Conservation (phyloP, 2,113 vertebrate genomes). For the Rhea pennata region DNA sequence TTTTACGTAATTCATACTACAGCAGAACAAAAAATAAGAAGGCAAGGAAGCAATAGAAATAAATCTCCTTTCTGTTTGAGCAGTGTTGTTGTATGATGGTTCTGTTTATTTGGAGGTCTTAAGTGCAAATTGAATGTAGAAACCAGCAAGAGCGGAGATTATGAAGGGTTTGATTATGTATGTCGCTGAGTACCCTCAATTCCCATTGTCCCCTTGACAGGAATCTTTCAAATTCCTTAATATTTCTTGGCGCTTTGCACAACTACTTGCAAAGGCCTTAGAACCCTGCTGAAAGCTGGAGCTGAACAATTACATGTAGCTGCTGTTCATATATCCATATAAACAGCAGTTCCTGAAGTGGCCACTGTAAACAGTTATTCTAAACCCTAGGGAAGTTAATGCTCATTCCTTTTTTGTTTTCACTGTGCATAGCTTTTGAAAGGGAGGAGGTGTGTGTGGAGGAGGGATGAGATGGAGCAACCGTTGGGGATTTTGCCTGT, state of each 20-base stretch:
- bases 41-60: neutral
- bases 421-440: neutral
- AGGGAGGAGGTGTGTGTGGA: neutral
- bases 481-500: neutral
- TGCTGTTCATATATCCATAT: neutral
- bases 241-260: neutral
- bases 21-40: neutral
- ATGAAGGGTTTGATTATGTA: neutral
- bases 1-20: neutral
- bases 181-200: neutral
- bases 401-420: neutral
- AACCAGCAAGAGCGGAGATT: neutral
- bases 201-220: accelerated
- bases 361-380: neutral
- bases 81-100: neutral
- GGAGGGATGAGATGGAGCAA: neutral
- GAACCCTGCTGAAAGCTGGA: neutral
- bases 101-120: constrained; percentile 19
- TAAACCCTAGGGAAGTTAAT: neutral
- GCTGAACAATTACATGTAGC: accelerated
- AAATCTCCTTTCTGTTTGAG: neutral
- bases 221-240: neutral
- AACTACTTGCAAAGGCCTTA: neutral
- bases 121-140: neutral
- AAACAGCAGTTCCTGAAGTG: neutral